Evolutionary conservation across 2,113 vertebrate species (phyloP), one percentile per base, ranked within the genome.

Genomic region (Grantiella picta): DNA sequence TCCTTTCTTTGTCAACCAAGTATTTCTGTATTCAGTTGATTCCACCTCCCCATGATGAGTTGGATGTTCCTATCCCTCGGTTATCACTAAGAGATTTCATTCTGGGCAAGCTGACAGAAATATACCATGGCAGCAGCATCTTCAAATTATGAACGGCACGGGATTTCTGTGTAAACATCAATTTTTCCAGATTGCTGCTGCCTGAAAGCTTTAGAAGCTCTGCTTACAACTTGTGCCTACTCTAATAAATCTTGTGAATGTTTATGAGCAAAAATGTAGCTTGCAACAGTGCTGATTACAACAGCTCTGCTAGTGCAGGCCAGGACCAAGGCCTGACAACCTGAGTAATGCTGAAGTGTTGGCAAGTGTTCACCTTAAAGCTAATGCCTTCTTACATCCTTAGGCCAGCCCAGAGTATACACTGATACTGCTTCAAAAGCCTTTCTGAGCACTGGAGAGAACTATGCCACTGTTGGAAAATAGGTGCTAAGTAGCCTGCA

Each of bases 101-200:
- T 96, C 95, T 56, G 42, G 95, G 95, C 94, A 94, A 24, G 65
- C 86, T 96, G 94, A 96, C 95, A 97, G 93, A 96, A 86, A 73
- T 92, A 92, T 29, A 96, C 94, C 66, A 91, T 94, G 96, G 96
- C 94, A 96, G 95, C 85, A n/a, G 78, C 89, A 94, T 97, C 93
- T 94, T 93, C 96, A 97, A 80, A 95, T 96, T 94, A 95, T 15
- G n/a, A 81, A 89, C 1, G 1, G 73, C 92, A 75, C 59, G 95
- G 64, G 86, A 89, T 97, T 96, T 96, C 86, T 87, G 81, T 89
- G 94, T 95, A 97, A 97, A 97, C 93, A 96, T 97, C 96, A 90
- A 70, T 97, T 98, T 98, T 97, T 97, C 95, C 95, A 96, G 96
- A 97, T 95, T 97, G 96, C 95, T 96, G 49, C 63, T 95, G 92